Evolutionary conservation across 1,140 invertebrate species (phyloP), one percentile per base, ranked within the genome.

Genomic region (Drosophila novamexicana): DNA sequence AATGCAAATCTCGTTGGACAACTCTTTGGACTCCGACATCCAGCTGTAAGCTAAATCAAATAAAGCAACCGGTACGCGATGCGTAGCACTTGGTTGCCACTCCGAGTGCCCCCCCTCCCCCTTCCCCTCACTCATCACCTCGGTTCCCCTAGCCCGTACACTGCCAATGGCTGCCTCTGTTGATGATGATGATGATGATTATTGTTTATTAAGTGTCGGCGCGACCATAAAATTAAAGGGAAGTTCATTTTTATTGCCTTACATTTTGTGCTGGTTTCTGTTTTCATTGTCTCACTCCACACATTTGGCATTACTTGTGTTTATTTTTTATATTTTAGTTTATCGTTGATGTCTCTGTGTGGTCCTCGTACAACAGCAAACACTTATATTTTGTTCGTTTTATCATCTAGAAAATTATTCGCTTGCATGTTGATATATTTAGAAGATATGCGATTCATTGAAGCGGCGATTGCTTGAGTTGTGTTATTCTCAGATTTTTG

Each of bases 161-260:
- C 39, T 58, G 61, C 44, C 50, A 53, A 49, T 68, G 40, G 22
- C 6, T 54, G 54, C 6, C 36, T 52, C 61, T 61, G 75, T 40
- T 39, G 65, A 62, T 61, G 66, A 63, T 36, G 64, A 45, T 59
- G 56, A 52, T 73, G 64, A 69, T 1, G 45, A 82, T 86, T 88
- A 86, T 82, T 88, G 82, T 88, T 88, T 88, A 88, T 88, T 88
- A 89, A 83, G 83, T 88, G 83, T 80, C 80, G 84, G 83, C 66
- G 52, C 52, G 64, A 75, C 68, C 84, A 77, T 88, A 68, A 86
- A 83, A 86, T 83, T 66, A 88, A 88, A 83, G 78, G 79, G 79
- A 88, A 83, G 73, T 77, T 88, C 40, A 56, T 72, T 77, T 85
- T 86, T 86, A 88, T 82, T 72, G 79, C 72, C 69, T 79, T 63